phyloP scores from a whole-genome alignment of 1,140 invertebrate species.

The Nomia melanderi region DNA sequence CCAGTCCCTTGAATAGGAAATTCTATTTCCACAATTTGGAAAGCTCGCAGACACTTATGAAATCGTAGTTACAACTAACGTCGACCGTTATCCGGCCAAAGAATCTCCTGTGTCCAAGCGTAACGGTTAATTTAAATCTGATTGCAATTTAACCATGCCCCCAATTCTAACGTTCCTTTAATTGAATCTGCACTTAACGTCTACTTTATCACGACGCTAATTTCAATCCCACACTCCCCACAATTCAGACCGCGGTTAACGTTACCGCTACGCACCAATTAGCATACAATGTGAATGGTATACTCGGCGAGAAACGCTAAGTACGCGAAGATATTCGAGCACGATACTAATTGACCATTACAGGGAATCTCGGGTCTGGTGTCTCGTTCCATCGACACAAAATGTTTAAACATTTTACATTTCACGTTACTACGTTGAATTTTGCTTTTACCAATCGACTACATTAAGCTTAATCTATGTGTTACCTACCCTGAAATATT shows the following conservation, averaged over 20 bases:
- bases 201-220: constrained; percentile 30
- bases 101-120: background rate
- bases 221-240: constrained; percentile 4
- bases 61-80: background rate
- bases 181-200: constrained; percentile 44
- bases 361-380: background rate
- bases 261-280: constrained; percentile 28
- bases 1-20: no score
- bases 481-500: constrained; percentile 16
- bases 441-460: constrained; percentile 22
- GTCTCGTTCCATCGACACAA: constrained; percentile 9
- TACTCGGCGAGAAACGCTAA: constrained; percentile 17
- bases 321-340: constrained; percentile 25
- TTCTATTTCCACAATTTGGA: no score
- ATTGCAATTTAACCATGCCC: constrained; percentile 38
- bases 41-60: background rate
- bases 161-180: constrained; percentile 46
- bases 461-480: constrained; percentile 28
- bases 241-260: constrained; percentile 24
- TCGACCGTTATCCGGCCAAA: constrained; percentile 2
- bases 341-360: constrained; percentile 30
- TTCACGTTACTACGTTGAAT: constrained; percentile 2
- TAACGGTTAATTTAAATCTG: constrained; percentile 42
- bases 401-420: constrained; percentile 29
- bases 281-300: constrained; percentile 41